A percentile compares a stretch with the other conserved stretches of the same genome.
phyloP scores from a whole-genome alignment of 2,888 invertebrate genomes.

The Chydorus sphaericus region DNA sequence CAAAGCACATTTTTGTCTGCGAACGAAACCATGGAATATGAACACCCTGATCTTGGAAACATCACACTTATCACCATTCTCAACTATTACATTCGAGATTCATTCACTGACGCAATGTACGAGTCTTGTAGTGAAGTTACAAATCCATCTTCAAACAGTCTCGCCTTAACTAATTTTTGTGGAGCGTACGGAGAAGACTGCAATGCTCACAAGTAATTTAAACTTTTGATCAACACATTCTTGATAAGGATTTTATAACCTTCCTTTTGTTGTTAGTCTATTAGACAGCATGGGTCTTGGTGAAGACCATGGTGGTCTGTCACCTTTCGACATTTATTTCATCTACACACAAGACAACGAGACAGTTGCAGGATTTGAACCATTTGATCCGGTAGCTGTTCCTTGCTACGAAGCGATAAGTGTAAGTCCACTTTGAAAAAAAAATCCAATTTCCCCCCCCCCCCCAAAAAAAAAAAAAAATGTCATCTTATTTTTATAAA shows the following conservation, averaged over 20 bases:
- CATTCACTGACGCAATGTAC: constrained; percentile 56
- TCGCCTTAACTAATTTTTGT: constrained; percentile 71
- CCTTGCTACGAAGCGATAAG: constrained; percentile 44
- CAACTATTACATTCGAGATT: constrained; percentile 50
- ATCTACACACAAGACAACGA: constrained; percentile 42
- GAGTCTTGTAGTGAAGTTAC: constrained; percentile 72
- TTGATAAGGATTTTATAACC: constrained; percentile 25
- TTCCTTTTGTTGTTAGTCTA: constrained; percentile 36
- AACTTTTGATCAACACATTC: neutral
- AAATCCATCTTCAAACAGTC: constrained; percentile 58
- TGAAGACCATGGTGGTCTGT: constrained; percentile 26
- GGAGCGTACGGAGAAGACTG: constrained; percentile 58
- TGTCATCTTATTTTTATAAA: constrained; percentile 12
- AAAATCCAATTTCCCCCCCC: too few species aligned
- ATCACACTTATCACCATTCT: constrained; percentile 36
- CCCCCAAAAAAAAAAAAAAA: too few species aligned
- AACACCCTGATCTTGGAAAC: constrained; percentile 35
- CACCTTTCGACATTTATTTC: constrained; percentile 34
- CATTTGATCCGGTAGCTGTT: constrained; percentile 42
- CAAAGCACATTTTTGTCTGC: constrained; percentile 55
- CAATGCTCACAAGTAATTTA: constrained; percentile 35
- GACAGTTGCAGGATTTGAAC: constrained; percentile 35
- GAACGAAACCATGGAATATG: neutral
- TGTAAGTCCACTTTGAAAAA: too few species aligned
- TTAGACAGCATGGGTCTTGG: constrained; percentile 53